Evolutionary conservation across 2,888 invertebrate genomes (phyloP), one percentile per base, ranked within the genome.

Genomic region (Drosophila mulleri): DNA sequence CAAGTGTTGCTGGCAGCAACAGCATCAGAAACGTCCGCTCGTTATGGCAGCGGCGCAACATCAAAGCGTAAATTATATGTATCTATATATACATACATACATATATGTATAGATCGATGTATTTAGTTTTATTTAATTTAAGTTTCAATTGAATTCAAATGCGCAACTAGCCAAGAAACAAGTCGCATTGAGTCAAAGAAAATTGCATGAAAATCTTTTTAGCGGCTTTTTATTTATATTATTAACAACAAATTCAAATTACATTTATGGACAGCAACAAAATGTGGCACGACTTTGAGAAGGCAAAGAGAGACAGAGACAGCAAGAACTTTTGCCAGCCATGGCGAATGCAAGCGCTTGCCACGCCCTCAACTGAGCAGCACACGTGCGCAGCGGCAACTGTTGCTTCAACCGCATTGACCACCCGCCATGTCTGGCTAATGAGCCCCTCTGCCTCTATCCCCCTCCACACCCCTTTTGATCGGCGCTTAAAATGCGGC

Each of bases 41-140:
- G 72, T 73, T 78, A 75, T 88, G 83, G 83, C 69, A 82, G 72
- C 84, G 89, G 84, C 87, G 72, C 57, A 71, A 89, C 79, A 81
- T 85, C 84, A 85, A 85, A 87, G 82, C 67, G 54, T 48, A 61
- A 71, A 60, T 52, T 65, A 41, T 50, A 32, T 61, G 32, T 56
- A 16, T 53, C 23, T 50, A 32, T 53, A 32, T 57, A 20, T 53
- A 41, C 37, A 32, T 53, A 26, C 3, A 26, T 53, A 41, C 42
- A 35, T 44, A 20, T 39, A 16, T 26, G 29, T 59, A 35, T 37
- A 18, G 41, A 16, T 48, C 16, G 20, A 32, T 45, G n/a, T 6
- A 44, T 57, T 14, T 35, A 7, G 9, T 58, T 58, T 26, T 16
- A 41, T 35, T 44, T 41, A 29, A 47, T 60, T n/a, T 23, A 32